Percentiles rank a stretch among this genome's conserved stretches.
Evolutionary conservation across 1,140 invertebrate species (phyloP).

Genomic region (Pristionchus pacificus): DNA sequence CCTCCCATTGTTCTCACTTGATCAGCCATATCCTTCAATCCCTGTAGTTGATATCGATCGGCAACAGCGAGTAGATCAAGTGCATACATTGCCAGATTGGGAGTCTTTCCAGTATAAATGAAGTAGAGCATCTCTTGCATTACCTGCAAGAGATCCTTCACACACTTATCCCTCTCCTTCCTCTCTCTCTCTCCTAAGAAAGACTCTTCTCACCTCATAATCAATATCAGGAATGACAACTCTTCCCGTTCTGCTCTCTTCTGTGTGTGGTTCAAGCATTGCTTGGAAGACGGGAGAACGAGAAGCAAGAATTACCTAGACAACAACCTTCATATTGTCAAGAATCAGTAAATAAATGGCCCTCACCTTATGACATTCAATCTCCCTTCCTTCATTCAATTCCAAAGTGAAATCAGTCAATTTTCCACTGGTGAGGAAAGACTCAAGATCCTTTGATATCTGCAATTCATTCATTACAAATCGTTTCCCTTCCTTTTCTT

Average conservation of each 20-base stretch:
- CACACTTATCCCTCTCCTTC: not conserved
- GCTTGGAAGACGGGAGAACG: conserved; percentile 57
- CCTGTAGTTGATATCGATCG: conserved; percentile 49
- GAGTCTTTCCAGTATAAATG: conserved; percentile 45
- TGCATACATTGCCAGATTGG: conserved; percentile 36
- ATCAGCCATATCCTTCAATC: conserved; percentile 53
- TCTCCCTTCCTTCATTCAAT: not conserved
- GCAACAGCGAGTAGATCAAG: conserved; percentile 49
- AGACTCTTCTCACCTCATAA: conserved; percentile 38
- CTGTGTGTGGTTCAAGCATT: conserved; percentile 54
- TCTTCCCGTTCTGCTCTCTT: conserved; percentile 40
- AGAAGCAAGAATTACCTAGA: conserved; percentile 46
- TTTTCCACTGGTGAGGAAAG: not conserved
- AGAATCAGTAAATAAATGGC: conserved; percentile 36
- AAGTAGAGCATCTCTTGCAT: conserved; percentile 45
- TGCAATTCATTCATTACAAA: too few species aligned
- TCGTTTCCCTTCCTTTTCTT: too few species aligned
- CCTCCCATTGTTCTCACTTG: conserved; percentile 33
- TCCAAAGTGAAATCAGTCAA: not conserved
- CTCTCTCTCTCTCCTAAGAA: conserved; percentile 8
- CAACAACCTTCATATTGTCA: conserved; percentile 3
- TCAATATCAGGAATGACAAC: conserved; percentile 52
- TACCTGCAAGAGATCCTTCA: conserved; percentile 37
- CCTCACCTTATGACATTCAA: not conserved
- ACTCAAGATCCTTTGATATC: conserved; percentile 39